Evolutionary conservation across 2,888 invertebrate genomes (phyloP).

Genomic region (Agonum fuliginosum): DNA sequence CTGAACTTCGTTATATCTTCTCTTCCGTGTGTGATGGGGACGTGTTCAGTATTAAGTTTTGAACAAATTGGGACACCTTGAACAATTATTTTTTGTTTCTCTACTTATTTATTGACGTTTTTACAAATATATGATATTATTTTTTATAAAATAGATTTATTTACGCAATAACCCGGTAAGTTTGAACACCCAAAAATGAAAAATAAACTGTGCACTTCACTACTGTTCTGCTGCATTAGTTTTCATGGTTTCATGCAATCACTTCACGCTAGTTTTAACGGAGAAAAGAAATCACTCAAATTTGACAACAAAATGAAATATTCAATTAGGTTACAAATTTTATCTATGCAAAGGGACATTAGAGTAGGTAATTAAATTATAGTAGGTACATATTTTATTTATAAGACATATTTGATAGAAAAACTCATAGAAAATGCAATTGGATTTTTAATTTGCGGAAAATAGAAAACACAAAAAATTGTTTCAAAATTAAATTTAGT

Average conservation of each 20-base stretch:
- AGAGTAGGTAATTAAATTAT: too few relatives aligned
- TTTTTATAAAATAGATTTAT: slow-evolving; percentile 44
- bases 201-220: slow-evolving; percentile 1
- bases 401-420: too few relatives aligned
- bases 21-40: slow-evolving; percentile 6
- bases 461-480: too few relatives aligned
- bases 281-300: neutral
- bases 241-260: neutral
- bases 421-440: too few relatives aligned
- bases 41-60: slow-evolving; percentile 22
- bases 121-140: slow-evolving; percentile 44
- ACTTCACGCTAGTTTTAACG: neutral
- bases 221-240: slow-evolving; percentile 13
- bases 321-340: too few relatives aligned
- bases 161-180: slow-evolving; percentile 21
- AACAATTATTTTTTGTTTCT: slow-evolving; percentile 16
- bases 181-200: slow-evolving; percentile 4
- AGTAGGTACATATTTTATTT: too few relatives aligned
- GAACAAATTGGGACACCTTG: slow-evolving; percentile 25
- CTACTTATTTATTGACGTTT: slow-evolving; percentile 32
- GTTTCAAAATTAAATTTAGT: too few relatives aligned
- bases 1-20: too few relatives aligned
- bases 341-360: too few relatives aligned
- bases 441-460: too few relatives aligned
- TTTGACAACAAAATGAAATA: too few relatives aligned